Percentiles rank a stretch among this genome's conserved stretches.
phyloP scores from a whole-genome alignment of 2,888 invertebrate genomes.

The Epistrophe eligans region DNA sequence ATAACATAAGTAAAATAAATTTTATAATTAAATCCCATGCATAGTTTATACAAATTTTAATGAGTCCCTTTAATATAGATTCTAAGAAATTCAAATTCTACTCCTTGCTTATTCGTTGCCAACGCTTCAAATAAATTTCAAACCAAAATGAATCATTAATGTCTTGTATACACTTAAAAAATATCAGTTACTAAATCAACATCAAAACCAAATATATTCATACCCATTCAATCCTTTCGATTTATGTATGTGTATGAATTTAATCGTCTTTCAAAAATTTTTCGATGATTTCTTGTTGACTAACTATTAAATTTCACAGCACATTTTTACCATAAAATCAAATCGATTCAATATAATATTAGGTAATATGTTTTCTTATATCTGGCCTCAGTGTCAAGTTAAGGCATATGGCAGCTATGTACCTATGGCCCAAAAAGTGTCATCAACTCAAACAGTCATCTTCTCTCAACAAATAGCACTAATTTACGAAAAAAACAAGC shows the following conservation, averaged over 20 bases:
- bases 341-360: slow-evolving; percentile 68
- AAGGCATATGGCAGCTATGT: slow-evolving; percentile 25
- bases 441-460: slow-evolving; percentile 57
- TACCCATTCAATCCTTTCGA: slow-evolving; percentile 9
- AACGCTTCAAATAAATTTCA: neutral
- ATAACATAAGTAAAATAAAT: too few species aligned
- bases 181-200: slow-evolving; percentile 61
- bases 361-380: slow-evolving; percentile 38
- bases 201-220: neutral
- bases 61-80: too few species aligned
- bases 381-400: slow-evolving; percentile 36
- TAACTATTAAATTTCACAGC: slow-evolving; percentile 73
- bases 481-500: slow-evolving; percentile 42
- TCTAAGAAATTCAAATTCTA: too few species aligned
- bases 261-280: slow-evolving; percentile 59
- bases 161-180: neutral
- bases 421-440: slow-evolving; percentile 28
- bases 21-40: too few species aligned
- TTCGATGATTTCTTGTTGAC: slow-evolving; percentile 51
- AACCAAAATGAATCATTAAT: neutral
- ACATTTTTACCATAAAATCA: slow-evolving; percentile 70
- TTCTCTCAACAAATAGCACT: slow-evolving; percentile 43
- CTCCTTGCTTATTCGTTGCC: too few species aligned
- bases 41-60: too few species aligned
- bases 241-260: slow-evolving; percentile 2